These are phyloP conservation scores for Pangasianodon hypophthalmus DNA, from an alignment of 2,113 vertebrate genomes.

Conservation along the genomic window DNA sequence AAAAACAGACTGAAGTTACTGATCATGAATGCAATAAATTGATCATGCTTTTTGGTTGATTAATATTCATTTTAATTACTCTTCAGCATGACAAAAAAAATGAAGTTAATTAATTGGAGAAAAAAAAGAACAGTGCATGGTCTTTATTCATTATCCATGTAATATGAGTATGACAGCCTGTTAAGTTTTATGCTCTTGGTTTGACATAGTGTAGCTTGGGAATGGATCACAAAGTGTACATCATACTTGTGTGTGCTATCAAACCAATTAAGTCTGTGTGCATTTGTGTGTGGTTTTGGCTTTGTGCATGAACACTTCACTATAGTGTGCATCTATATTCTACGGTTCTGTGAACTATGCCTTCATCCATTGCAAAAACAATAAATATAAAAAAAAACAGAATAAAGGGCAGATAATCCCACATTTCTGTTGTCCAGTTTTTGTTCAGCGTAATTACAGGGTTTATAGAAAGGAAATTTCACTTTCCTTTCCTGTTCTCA, in stretches of 20 bases:
- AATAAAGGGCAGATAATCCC: constrained; percentile 14
- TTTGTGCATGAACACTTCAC: constrained; percentile 61
- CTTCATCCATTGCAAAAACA: constrained; percentile 39
- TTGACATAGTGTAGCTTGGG: not conserved
- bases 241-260: constrained; percentile 10
- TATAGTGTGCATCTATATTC: constrained; percentile 47
- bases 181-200: not conserved
- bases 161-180: not conserved
- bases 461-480: constrained; percentile 13
- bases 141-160: not conserved
- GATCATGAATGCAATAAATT: constrained; percentile 16
- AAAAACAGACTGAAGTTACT: not conserved
- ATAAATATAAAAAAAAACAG: constrained; percentile 45
- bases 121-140: not conserved
- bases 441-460: constrained; percentile 22
- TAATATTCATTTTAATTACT: not conserved
- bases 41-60: not conserved
- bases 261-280: not conserved
- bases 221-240: not conserved
- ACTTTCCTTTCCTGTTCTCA: constrained; percentile 35
- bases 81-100: not conserved
- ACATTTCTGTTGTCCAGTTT: not conserved
- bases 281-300: constrained; percentile 46
- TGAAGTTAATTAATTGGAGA: too few species aligned
- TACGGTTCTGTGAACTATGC: constrained; percentile 59